Base-by-base conservation (phyloP, 2,888 invertebrate species). In the Imbricaverruca yamaguchii region DNA sequence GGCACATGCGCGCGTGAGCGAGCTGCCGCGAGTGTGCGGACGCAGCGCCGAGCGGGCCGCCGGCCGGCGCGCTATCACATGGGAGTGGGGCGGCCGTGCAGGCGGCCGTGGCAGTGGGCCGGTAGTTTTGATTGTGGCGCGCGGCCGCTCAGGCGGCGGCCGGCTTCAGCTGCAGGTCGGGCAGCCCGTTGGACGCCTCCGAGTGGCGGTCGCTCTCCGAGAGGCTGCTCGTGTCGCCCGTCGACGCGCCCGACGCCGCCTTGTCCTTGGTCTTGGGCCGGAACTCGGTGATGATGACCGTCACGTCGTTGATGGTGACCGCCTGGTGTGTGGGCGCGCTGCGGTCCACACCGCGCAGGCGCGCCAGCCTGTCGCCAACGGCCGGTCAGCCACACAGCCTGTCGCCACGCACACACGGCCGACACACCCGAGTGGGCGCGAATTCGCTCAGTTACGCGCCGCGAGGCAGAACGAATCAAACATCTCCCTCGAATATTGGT, bases 251-350 rank as follows among this genome's bases (percentile, higher is more conserved):
- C 78, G 78, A 78, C n/a, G 57, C 78, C 13, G 57, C 56, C 78
- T 11, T 13, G 13, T n/a, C 56, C 78, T 56, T 57, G 23, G 57
- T 23, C 78, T 23, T 57, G 57, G 78, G 12, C 0, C 25, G 94
- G 88, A 95, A 97, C 89, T 98, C 98, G 82, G 98, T 98, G 87
- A 98, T 97, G 84, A 96, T 93, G 83, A 98, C 97, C 80, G 98
- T 98, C 83, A 98, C 96, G 86, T 96, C 96, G 88, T 97, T 97
- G 63, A 97, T 97, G 80, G 98, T 98, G 85, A 97, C 96, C 89
- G 96, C 95, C 88, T 96, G 92, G 82, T 95, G 95, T 87, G 95
- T 94, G 56, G 95, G 97, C 61, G 94, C 94, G 86, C 94, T 96
- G 81, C 97, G 90, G 87, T 97, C 97, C 82, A 97, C 93, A 88